Conservation (phyloP, 2,797 vertebrate species). For the Tauraco hartlaubi region DNA sequence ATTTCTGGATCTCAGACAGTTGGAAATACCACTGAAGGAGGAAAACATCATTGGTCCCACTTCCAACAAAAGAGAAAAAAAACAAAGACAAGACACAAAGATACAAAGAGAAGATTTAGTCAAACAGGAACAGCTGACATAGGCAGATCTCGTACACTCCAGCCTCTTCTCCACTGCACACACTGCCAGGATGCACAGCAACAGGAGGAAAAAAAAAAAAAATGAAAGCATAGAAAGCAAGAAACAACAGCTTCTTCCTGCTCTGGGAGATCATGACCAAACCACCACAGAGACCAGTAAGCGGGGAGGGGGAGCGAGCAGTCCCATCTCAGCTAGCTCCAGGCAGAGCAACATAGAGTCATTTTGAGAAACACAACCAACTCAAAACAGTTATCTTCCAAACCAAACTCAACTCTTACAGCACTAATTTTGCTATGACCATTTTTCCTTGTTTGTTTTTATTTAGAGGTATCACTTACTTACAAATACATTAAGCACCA, state of each 20-base stretch:
- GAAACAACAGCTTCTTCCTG: background rate
- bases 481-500: background rate
- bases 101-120: background rate
- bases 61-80: background rate
- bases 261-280: background rate
- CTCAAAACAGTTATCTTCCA: background rate
- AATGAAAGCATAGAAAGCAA: rapidly evolving
- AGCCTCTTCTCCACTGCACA: background rate
- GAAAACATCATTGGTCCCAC: background rate
- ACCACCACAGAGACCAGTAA: background rate
- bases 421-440: background rate
- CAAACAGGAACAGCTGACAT: background rate
- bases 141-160: background rate
- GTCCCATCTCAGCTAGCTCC: background rate
- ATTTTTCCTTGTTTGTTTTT: background rate
- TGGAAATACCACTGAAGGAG: background rate
- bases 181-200: too few relatives aligned
- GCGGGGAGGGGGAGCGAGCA: rapidly evolving
- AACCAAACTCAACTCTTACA: background rate
- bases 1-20: background rate
- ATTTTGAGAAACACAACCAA: background rate
- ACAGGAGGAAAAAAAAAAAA: background rate
- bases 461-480: background rate
- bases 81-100: background rate
- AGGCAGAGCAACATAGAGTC: background rate